Percentiles rank a stretch among this genome's conserved stretches.
phyloP scores from a whole-genome alignment of 1,140 invertebrate genomes.

The Vanessa atalanta region DNA sequence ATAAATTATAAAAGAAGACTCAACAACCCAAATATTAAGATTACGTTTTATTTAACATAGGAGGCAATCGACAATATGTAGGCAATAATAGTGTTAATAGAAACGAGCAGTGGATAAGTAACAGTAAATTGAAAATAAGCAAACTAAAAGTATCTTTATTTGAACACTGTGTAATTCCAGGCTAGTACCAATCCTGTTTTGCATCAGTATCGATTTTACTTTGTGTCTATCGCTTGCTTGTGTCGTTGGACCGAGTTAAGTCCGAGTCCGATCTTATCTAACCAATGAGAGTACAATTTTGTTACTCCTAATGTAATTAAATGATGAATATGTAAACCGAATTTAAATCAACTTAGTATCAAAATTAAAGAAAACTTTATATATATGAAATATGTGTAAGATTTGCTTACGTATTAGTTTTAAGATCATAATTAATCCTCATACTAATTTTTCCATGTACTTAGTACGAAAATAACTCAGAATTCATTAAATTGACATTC shows the following conservation, averaged over 20 bases:
- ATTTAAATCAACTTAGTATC: too few relatives aligned
- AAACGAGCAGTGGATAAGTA: not conserved
- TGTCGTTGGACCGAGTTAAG: not conserved
- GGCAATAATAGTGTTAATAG: not conserved
- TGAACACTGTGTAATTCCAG: not conserved
- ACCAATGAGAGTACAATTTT: not conserved
- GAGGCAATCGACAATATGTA: not conserved
- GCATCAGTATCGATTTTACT: conserved; percentile 9
- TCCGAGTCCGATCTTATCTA: not conserved
- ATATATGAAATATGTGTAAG: too few relatives aligned
- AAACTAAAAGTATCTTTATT: conserved; percentile 1
- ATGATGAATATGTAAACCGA: not conserved
- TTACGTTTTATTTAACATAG: too few relatives aligned
- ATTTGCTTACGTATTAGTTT: too few relatives aligned
- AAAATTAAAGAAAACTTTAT: too few relatives aligned
- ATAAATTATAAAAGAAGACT: too few relatives aligned
- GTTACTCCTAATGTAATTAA: not conserved
- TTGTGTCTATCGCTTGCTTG: not conserved
- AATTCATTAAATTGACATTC: too few relatives aligned
- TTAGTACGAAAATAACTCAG: too few relatives aligned
- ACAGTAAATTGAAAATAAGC: not conserved
- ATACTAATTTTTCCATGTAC: too few relatives aligned
- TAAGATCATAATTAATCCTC: too few relatives aligned
- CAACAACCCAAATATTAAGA: too few relatives aligned
- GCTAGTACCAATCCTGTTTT: not conserved